Base-by-base conservation (phyloP, 1,140 invertebrate genomes). In the Conus ventricosus region DNA sequence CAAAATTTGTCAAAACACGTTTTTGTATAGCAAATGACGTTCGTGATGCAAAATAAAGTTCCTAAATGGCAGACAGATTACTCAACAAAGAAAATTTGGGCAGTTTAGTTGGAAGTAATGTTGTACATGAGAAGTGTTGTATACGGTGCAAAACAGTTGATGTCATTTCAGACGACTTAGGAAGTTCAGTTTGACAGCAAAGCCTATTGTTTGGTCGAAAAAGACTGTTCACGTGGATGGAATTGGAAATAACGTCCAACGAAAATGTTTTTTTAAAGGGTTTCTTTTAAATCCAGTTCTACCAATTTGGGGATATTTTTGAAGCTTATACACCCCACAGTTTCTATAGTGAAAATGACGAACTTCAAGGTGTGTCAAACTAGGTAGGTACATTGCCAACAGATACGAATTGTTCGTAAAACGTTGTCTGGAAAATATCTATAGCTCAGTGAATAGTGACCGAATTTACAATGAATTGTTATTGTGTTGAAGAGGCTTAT, bases 41-140 rank as follows among this genome's bases (percentile, higher is more conserved):
- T 71, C 15, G 87, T 27, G 51, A 89, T 60, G 17, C 86, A 88
- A 51, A 78, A 57, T 54, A 78, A n/a, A 83, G 92, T 93, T 13
- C 92, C 92, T 10, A 89, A n/a, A 93, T 51, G 5, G 91, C 84
- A 17, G 90, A 5, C 4, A 88, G 55, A 1, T 85, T 90, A 60
- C 91, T 87, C 53, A 92, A 17, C 91, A 0, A 91, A 76, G 20
- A 85, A 82, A 11, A 89, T 81, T 5, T 80, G 6, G 90, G 85
- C 51, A 89, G 17, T 25, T 87, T 60, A n/a, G 85, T 87, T 25
- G 78, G 60, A 55, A 92, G 81, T 27, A 92, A 63, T 53, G 90
- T 88, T 17, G 83, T 75, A 83, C 92, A 92, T 1, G 92, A 92
- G 67, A 23, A 71, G 67, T 23, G 20, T 23, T 7, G 15, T 20